Percentiles rank a stretch among this genome's conserved stretches.
phyloP scores from a whole-genome alignment of 2,888 invertebrate genomes.

The Amiota mariae region DNA sequence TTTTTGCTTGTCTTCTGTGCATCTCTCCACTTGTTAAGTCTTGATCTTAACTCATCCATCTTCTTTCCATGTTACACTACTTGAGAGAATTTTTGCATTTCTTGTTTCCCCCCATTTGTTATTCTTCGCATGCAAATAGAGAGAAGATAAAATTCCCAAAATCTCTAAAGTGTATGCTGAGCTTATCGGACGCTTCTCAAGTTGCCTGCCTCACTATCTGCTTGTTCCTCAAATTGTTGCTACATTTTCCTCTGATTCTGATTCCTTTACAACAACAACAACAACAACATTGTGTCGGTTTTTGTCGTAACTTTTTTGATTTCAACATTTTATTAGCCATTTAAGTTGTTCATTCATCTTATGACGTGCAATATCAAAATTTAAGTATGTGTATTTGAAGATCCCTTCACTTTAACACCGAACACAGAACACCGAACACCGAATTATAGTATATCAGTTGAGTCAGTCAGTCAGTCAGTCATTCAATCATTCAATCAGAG shows the following conservation, averaged over 20 bases:
- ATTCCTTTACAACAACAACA: too few species aligned
- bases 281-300: neutral
- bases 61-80: neutral
- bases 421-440: too few species aligned
- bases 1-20: slow-evolving; percentile 32
- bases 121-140: slow-evolving; percentile 57
- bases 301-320: neutral
- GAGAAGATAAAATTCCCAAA: slow-evolving; percentile 61
- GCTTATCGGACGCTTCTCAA: slow-evolving; percentile 40
- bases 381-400: neutral
- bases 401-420: neutral
- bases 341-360: slow-evolving; percentile 12
- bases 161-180: slow-evolving; percentile 63
- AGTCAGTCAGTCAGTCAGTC: too few species aligned
- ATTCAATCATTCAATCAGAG: too few species aligned
- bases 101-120: slow-evolving; percentile 27
- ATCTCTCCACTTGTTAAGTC: slow-evolving; percentile 4
- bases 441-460: too few species aligned
- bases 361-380: neutral
- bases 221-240: slow-evolving; percentile 6
- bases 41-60: too few species aligned
- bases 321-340: slow-evolving; percentile 11
- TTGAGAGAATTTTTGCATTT: slow-evolving; percentile 19
- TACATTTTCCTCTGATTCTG: too few species aligned
- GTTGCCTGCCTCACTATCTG: neutral